A percentile compares a stretch with the other conserved stretches of the same genome.
Evolutionary conservation across 2,113 vertebrate species (phyloP).

Genomic region (Eulacestoma nigropectus): DNA sequence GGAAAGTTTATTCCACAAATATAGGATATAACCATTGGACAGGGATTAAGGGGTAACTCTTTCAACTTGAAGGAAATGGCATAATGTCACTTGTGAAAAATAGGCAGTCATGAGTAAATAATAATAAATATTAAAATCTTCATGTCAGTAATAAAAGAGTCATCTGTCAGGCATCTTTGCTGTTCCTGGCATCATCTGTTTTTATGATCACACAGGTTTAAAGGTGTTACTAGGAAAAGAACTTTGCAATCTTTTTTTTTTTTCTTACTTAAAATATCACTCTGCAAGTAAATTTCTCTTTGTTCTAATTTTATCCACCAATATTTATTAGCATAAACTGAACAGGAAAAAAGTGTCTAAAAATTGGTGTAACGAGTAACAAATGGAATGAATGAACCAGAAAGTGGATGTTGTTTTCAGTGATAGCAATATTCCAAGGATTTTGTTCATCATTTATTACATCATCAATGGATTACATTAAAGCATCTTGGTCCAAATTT

Average conservation of each 20-base stretch:
- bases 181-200: neutral
- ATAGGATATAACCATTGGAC: neutral
- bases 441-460: neutral
- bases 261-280: neutral
- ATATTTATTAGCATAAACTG: neutral
- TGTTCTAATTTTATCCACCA: neutral
- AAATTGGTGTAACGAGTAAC: neutral
- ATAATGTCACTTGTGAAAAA: neutral
- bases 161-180: neutral
- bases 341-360: neutral
- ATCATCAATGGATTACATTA: neutral
- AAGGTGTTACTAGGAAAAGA: neutral
- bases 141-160: neutral
- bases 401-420: neutral
- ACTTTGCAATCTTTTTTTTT: neutral
- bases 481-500: neutral
- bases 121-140: neutral
- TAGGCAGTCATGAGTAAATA: neutral
- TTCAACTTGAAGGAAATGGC: neutral
- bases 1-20: neutral
- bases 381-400: neutral
- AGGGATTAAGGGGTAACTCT: neutral
- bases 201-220: neutral
- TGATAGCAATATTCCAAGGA: neutral
- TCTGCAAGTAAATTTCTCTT: neutral